These are phyloP conservation scores for Drosophila mayri DNA, from an alignment of 1,140 invertebrate genomes.

Conservation along the genomic window DNA sequence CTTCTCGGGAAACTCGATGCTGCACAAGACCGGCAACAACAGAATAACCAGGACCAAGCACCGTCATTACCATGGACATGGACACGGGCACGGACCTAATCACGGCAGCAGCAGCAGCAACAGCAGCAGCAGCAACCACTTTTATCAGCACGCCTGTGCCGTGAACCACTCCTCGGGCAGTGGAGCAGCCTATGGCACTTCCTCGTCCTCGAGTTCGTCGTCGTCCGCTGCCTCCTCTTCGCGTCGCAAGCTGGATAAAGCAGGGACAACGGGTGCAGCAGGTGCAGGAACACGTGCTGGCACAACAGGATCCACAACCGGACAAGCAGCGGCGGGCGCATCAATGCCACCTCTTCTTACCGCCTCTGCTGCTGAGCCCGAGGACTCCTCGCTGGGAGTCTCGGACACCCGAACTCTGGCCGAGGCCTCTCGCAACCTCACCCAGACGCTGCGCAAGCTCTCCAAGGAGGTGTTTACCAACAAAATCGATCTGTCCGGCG, in stretches of 20 bases:
- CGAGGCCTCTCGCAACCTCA: conserved; percentile 95
- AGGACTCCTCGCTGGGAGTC: conserved; percentile 82
- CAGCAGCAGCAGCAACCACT: conserved; percentile 15
- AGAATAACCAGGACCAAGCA: conserved; percentile 71
- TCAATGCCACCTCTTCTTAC: conserved; percentile 7
- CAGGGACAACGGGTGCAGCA: conserved; percentile 5
- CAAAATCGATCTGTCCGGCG: conserved; percentile 86
- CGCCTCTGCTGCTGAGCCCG: conserved; percentile 15
- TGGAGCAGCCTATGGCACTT: not conserved
- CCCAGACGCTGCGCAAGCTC: conserved; percentile 95
- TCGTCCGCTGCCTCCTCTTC: conserved; percentile 5
- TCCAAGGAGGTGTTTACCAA: conserved; percentile 94
- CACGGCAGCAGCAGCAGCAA: not conserved
- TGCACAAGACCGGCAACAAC: conserved; percentile 81
- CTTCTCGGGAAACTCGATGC: conserved; percentile 40
- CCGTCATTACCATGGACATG: conserved; percentile 74
- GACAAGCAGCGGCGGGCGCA: conserved; percentile 17
- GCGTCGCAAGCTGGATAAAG: conserved; percentile 39
- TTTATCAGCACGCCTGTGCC: conserved; percentile 19
- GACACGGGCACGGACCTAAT: conserved; percentile 40
- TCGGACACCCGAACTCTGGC: conserved; percentile 91
- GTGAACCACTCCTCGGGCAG: conserved; percentile 17
- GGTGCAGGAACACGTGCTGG: not conserved
- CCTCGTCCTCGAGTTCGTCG: conserved; percentile 11
- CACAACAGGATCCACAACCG: conserved; percentile 27